Conservation (phyloP, 2,888 invertebrate genomes). For the Anthoptus insignis region DNA sequence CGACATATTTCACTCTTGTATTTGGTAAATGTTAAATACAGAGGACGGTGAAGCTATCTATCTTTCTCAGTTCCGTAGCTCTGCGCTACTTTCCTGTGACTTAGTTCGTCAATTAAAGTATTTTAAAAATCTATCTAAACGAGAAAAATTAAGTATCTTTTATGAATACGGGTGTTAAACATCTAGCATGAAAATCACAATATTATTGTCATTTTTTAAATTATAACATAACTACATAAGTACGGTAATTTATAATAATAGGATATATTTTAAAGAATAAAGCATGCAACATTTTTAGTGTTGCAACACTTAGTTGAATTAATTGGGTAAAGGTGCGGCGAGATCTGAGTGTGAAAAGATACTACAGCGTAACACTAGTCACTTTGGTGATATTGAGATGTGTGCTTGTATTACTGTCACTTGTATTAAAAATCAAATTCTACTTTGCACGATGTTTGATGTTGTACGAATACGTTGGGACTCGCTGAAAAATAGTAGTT, state of each 20-base stretch:
- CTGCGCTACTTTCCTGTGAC: no score
- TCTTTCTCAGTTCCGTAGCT: no score
- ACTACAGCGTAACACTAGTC: conserved; percentile 44
- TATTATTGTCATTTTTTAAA: not conserved
- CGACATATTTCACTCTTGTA: no score
- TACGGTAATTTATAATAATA: conserved; percentile 22
- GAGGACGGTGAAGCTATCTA: no score
- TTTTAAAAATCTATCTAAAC: no score
- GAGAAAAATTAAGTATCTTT: no score
- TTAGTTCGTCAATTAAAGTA: not conserved
- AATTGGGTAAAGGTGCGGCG: not conserved
- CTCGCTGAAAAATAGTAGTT: not conserved
- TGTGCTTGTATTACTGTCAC: conserved; percentile 33
- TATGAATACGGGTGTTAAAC: no score
- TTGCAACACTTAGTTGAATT: conserved; percentile 24
- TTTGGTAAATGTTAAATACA: no score
- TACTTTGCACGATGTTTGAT: conserved; percentile 9
- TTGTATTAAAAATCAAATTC: conserved; percentile 5
- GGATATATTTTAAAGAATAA: conserved; percentile 18
- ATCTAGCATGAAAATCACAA: not conserved
- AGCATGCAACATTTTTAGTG: conserved; percentile 10
- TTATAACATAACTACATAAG: conserved; percentile 3
- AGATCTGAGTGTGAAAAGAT: conserved; percentile 46
- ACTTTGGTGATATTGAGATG: conserved; percentile 42
- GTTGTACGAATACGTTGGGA: not conserved